Evolutionary conservation across 2,888 invertebrate genomes (phyloP).

Genomic region (Poecilobothrus nobilitatus): DNA sequence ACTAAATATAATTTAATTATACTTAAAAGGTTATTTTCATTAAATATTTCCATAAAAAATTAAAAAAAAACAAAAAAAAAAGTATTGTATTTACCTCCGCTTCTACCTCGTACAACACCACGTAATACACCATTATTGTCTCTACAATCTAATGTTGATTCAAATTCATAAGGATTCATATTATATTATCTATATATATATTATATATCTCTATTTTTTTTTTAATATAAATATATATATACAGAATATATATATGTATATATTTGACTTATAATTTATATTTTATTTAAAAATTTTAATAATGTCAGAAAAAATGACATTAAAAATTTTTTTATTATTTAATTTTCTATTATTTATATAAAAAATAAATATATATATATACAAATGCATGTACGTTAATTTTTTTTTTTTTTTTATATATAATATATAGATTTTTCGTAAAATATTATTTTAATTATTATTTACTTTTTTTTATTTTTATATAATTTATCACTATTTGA

Average conservation of each 20-base stretch:
- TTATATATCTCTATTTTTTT: neutral
- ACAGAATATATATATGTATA: neutral
- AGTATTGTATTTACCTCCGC: conserved; percentile 14
- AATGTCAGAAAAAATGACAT: conserved; percentile 5
- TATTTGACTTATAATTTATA: neutral
- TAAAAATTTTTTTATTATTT: neutral
- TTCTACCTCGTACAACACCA: conserved; percentile 26
- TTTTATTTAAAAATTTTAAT: neutral
- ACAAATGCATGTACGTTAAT: neutral
- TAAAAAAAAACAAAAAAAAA: too few relatives aligned
- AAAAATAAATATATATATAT: neutral
- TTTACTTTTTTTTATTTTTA: neutral
- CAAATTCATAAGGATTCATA: conserved; percentile 45
- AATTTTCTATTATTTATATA: neutral
- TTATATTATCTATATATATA: conserved; percentile 14
- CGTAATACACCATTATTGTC: conserved; percentile 35
- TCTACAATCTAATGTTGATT: conserved; percentile 44
- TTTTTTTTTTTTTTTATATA: neutral
- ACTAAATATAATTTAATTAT: too few relatives aligned
- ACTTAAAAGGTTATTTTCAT: too few relatives aligned
- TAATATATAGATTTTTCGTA: neutral
- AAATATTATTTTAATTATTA: neutral
- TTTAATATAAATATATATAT: neutral
- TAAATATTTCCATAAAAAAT: too few relatives aligned
- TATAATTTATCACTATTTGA: neutral